Evolutionary conservation across 2,888 invertebrate species (phyloP).

Genomic region (Leptopilina myrica): DNA sequence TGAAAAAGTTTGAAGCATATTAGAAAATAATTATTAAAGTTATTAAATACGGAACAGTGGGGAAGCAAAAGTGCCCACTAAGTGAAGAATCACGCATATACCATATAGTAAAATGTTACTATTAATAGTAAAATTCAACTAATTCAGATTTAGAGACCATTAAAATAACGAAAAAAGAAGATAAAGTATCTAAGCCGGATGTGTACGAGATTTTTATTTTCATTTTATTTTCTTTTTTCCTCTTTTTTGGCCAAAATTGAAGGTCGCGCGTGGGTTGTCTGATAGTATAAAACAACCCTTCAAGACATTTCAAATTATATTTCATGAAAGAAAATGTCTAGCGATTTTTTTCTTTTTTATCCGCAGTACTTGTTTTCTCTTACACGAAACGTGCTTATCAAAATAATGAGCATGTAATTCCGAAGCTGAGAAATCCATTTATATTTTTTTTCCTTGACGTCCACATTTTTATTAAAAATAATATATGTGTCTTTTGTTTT

Average conservation of each 20-base stretch:
- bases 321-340: conserved; percentile 17
- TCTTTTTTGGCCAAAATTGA: background rate
- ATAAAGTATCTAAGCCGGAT: conserved; percentile 27
- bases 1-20: no score
- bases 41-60: no score
- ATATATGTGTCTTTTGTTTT: background rate
- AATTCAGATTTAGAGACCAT: no score
- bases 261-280: conserved; percentile 20
- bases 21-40: no score
- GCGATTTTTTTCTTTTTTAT: conserved; percentile 9
- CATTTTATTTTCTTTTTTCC: no score
- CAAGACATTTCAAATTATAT: background rate
- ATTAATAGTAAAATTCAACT: no score
- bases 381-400: background rate
- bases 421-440: conserved; percentile 5
- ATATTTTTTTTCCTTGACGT: background rate
- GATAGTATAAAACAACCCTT: conserved; percentile 8
- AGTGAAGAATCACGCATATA: no score
- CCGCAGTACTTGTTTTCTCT: conserved; percentile 1
- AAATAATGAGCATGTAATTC: conserved; percentile 25
- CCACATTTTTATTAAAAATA: background rate
- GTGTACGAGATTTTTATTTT: conserved; percentile 5
- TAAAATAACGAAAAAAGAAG: background rate
- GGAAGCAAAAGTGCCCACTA: no score
- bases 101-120: no score